Evolutionary conservation across 2,113 vertebrate genomes (phyloP).

Genomic region (Delphinus delphis): DNA sequence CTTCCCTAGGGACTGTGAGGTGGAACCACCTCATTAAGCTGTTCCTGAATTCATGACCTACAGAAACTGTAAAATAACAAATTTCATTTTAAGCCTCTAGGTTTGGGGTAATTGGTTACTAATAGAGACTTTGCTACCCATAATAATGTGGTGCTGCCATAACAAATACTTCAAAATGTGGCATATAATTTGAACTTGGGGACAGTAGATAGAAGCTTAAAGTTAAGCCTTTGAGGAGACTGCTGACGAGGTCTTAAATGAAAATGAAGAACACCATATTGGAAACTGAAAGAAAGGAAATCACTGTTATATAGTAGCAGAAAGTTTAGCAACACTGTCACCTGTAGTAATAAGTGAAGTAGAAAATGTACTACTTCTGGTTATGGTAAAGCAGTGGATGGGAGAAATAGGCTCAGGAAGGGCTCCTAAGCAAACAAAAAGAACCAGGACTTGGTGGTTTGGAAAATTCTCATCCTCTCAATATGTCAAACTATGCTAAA

Average conservation of each 20-base stretch:
- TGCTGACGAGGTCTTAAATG: background rate
- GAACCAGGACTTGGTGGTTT: background rate
- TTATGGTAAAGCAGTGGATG: background rate
- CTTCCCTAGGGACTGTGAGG: background rate
- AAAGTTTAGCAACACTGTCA: background rate
- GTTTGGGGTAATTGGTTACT: background rate
- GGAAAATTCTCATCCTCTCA: background rate
- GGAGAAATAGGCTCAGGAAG: background rate
- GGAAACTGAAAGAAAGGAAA: background rate
- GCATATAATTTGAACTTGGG: background rate
- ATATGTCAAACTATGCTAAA: background rate
- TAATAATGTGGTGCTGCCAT: background rate
- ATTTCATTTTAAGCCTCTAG: background rate
- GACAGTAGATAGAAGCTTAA: background rate
- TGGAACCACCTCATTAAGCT: background rate
- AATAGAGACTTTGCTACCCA: background rate
- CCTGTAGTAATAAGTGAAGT: background rate
- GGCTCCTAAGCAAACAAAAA: background rate
- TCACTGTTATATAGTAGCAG: background rate
- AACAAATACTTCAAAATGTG: background rate
- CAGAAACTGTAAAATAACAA: background rate
- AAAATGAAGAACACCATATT: slow-evolving; percentile 12
- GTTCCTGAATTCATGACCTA: background rate
- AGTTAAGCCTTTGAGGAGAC: background rate
- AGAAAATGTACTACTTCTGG: background rate